Evolutionary conservation across 2,797 vertebrate species (phyloP), one percentile per base, ranked within the genome.

Genomic region (Molossus alvarezi): DNA sequence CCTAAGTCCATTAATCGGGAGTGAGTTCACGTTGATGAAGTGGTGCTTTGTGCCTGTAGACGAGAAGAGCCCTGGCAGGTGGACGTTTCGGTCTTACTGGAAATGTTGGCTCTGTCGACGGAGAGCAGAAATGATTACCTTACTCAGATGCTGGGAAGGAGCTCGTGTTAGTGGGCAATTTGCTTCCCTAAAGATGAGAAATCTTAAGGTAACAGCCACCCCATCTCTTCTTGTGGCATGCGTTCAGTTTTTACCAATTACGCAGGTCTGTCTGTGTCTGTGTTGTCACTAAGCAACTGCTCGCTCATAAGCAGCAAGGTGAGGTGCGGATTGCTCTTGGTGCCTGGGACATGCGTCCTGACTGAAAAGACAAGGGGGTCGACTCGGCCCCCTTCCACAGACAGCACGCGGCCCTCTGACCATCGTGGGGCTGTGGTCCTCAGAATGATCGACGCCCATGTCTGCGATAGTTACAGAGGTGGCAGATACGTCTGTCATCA

Each of bases 161-260:
- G 55, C 79, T 11, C 21, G 37, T 83, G 90, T 67, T 29, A 33
- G 94, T 96, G 92, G 88, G 83, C 41, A 82, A 57, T 71, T 85
- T 58, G 27, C 92, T 94, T 95, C 88, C 79, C 57, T 45, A 45
- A 45, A 86, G 71, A 87, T 87, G 95, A 92, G 79, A 91, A 77
- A 85, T 79, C 67, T 79, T 85, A 33, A 1, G 25, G 71, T 75
- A 67, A 73, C 9, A 48, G 90, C 62, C 60, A 83, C 41, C n/a
- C 37, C 33, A 1, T 84, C 53, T 88, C 87, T 90, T 88, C 73
- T 33, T 41, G 77, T 80, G 82, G 51, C 76, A 20, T 79, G 53
- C 67, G n/a, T 92, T 95, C 95, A 89, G 96, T 97, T 96, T 94
- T 67, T 69, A 58, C 79, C 83, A 77, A 9, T 96, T 94, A 95